Conservation (phyloP, 1,140 invertebrate species). For the Atta colombica region DNA sequence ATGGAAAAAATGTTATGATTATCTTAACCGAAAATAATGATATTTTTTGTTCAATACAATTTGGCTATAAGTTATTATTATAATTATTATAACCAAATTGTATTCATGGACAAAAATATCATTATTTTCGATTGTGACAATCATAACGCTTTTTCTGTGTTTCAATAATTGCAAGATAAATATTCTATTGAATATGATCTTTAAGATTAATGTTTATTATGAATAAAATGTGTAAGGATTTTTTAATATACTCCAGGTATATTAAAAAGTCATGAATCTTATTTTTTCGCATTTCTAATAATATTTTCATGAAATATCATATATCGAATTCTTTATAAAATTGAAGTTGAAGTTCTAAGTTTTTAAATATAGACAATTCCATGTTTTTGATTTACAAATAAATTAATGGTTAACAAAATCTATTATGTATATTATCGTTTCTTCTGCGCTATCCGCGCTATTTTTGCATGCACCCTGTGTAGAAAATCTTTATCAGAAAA, state of each 20-base stretch:
- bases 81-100: too few species aligned
- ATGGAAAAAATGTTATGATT: too few species aligned
- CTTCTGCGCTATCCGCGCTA: constrained; percentile 13
- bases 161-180: too few species aligned
- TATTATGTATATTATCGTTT: not conserved
- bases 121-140: too few species aligned
- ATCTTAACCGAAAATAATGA: too few species aligned
- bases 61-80: too few species aligned
- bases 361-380: not conserved
- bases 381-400: not conserved
- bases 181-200: too few species aligned
- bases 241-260: not conserved
- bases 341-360: not conserved
- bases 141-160: too few species aligned
- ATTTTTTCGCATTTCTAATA: not conserved
- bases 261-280: not conserved
- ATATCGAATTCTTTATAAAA: constrained; percentile 11
- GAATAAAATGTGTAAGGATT: not conserved
- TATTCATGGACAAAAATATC: too few species aligned
- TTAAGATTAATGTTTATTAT: not conserved
- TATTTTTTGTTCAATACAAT: too few species aligned
- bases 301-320: not conserved
- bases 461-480: constrained; percentile 53
- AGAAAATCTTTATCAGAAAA: constrained; percentile 19
- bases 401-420: constrained; percentile 20